Conservation (phyloP, 2,888 invertebrate species). For the Polyommatus iphigenia region DNA sequence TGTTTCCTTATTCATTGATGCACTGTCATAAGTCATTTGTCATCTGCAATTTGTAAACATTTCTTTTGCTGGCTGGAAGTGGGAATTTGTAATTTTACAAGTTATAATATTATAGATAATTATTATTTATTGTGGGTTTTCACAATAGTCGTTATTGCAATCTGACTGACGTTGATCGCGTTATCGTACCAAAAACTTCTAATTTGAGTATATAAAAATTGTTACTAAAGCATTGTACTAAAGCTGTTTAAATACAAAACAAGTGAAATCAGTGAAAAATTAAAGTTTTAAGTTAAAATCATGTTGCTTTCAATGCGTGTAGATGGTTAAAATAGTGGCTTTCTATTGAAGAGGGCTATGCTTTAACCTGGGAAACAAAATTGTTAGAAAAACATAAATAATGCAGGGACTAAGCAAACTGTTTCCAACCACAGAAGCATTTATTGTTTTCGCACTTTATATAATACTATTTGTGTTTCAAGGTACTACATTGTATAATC, state of each 20-base stretch:
- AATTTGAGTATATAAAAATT: neutral
- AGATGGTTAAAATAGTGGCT: neutral
- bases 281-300: neutral
- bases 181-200: neutral
- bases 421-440: conserved; percentile 91
- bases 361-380: neutral
- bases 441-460: conserved; percentile 90
- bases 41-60: conserved; percentile 5
- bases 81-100: neutral
- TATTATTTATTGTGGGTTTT: neutral
- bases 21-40: neutral
- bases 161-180: neutral
- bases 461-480: conserved; percentile 95
- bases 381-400: conserved; percentile 41
- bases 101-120: neutral
- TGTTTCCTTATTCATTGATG: too few species aligned
- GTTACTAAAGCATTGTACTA: neutral
- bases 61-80: neutral
- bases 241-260: neutral
- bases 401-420: conserved; percentile 82
- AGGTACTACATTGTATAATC: conserved; percentile 79
- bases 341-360: neutral
- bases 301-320: neutral
- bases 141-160: neutral
- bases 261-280: neutral